Percentiles rank a stretch among this genome's conserved stretches.
phyloP scores from a whole-genome alignment of 2,113 vertebrate genomes.

The Istiophorus platypterus region DNA sequence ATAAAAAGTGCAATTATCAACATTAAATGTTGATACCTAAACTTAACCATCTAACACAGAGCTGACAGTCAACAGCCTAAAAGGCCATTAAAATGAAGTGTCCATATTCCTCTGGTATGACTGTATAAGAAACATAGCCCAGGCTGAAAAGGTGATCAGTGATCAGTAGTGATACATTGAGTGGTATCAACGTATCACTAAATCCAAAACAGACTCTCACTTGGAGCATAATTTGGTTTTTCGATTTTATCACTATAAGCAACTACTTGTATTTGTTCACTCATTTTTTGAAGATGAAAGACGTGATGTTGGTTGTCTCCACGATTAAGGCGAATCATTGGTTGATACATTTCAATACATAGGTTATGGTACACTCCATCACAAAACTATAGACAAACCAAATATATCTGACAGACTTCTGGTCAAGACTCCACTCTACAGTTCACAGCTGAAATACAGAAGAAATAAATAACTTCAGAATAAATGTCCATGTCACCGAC shows the following conservation, averaged over 20 bases:
- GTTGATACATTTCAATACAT: not conserved
- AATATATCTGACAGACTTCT: not conserved
- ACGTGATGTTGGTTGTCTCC: not conserved
- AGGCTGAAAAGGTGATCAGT: not conserved
- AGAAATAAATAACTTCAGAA: not conserved
- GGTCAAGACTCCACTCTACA: not conserved
- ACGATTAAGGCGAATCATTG: not conserved
- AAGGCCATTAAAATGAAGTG: not conserved
- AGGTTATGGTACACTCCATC: not conserved
- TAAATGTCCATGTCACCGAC: not conserved
- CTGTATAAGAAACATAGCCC: not conserved
- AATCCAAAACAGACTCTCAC: not conserved
- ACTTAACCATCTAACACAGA: not conserved
- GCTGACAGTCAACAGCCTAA: not conserved
- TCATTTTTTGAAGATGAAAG: not conserved
- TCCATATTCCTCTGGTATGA: not conserved
- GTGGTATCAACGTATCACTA: not conserved
- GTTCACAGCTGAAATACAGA: not conserved
- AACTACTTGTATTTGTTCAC: not conserved
- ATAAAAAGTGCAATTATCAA: not conserved
- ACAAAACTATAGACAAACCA: not conserved
- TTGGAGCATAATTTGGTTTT: not conserved
- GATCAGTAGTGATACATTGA: too few relatives aligned
- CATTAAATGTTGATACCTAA: not conserved
- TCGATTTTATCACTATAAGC: not conserved